Evolutionary conservation across 2,797 vertebrate species (phyloP).

Genomic region (Momotus momota): DNA sequence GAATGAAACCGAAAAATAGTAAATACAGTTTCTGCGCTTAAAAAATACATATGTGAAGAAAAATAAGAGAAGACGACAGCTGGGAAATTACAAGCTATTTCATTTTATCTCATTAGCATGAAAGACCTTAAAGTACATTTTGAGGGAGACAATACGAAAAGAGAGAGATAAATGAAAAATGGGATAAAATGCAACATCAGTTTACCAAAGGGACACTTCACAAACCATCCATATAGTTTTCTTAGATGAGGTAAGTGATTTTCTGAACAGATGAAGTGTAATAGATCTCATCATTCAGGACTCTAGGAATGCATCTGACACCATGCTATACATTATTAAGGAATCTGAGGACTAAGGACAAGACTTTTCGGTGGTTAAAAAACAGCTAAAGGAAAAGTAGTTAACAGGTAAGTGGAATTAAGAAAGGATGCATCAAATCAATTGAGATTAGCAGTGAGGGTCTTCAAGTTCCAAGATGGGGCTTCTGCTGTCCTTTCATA

Average conservation of each 20-base stretch:
- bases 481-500: neutral
- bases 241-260: neutral
- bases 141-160: neutral
- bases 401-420: neutral
- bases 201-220: neutral
- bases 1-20: neutral
- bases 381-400: neutral
- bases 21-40: neutral
- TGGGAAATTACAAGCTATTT: neutral
- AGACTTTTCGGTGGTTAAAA: neutral
- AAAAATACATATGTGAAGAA: neutral
- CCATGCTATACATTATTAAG: fast-evolving
- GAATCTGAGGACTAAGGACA: neutral
- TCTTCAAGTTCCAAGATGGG: neutral
- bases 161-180: neutral
- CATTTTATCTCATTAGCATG: neutral
- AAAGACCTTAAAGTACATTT: constrained; percentile 16
- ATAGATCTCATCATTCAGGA: neutral
- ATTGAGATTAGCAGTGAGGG: neutral
- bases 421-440: neutral
- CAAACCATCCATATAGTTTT: neutral
- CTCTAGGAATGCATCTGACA: neutral
- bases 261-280: neutral
- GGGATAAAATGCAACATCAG: neutral
- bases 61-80: neutral